These are phyloP conservation scores for Panonychus citri DNA, from an alignment of 1,140 invertebrate species.

Conservation along the genomic window DNA sequence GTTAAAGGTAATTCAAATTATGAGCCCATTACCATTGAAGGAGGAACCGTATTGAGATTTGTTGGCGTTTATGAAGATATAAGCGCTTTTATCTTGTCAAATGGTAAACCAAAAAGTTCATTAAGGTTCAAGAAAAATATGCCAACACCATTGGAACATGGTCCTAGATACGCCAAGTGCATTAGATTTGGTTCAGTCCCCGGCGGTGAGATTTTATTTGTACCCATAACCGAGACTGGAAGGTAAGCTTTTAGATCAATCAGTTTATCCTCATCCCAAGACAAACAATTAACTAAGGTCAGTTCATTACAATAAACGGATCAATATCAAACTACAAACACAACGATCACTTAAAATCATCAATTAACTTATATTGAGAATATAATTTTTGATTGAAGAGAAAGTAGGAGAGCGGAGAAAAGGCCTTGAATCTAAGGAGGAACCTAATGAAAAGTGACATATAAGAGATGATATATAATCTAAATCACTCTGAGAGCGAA, in stretches of 20 bases:
- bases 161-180: background rate
- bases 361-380: too few species aligned
- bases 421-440: background rate
- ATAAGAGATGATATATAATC: too few species aligned
- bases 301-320: too few species aligned
- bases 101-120: background rate
- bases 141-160: background rate
- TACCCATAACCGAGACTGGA: background rate
- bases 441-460: background rate
- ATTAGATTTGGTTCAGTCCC: background rate
- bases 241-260: background rate
- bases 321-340: too few species aligned
- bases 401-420: background rate
- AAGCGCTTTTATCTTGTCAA: background rate
- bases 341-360: too few species aligned
- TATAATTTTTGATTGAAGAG: too few species aligned
- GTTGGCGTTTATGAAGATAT: conserved; percentile 1
- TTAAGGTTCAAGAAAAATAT: background rate
- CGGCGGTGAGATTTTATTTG: background rate
- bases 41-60: background rate
- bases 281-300: too few species aligned
- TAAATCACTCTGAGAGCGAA: background rate
- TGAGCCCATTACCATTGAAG: background rate
- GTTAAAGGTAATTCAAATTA: background rate
- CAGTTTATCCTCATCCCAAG: background rate